These are phyloP conservation scores for Cebuella pygmaea DNA, from an alignment of 2,797 vertebrate species.

Conservation along the genomic window DNA sequence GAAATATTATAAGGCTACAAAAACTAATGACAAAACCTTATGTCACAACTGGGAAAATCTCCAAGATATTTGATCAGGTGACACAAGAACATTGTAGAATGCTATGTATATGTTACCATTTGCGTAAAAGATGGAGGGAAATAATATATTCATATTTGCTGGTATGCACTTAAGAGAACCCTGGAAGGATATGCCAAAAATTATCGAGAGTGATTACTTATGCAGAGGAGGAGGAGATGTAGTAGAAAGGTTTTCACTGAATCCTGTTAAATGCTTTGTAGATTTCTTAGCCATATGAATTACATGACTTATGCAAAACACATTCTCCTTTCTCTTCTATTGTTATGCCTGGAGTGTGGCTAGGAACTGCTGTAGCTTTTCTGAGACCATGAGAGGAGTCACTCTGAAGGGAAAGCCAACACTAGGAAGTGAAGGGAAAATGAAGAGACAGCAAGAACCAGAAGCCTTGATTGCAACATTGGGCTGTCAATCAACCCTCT, in stretches of 20 bases:
- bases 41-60: neutral
- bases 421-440: neutral
- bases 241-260: neutral
- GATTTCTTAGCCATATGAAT: neutral
- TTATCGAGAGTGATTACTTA: neutral
- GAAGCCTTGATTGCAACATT: neutral
- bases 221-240: neutral
- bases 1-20: slow-evolving; percentile 24
- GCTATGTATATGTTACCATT: neutral
- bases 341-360: neutral
- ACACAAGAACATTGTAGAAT: neutral
- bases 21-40: slow-evolving; percentile 24
- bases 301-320: neutral
- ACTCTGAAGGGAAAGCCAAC: neutral
- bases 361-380: neutral
- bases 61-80: neutral
- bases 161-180: neutral
- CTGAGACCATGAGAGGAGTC: neutral
- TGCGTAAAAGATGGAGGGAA: neutral
- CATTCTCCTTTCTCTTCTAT: neutral
- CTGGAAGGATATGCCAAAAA: neutral
- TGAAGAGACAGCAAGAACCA: neutral
- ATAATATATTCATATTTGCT: neutral
- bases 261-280: neutral
- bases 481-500: neutral